phyloP scores from a whole-genome alignment of 2,113 vertebrate genomes.

The Nesoenas mayeri region DNA sequence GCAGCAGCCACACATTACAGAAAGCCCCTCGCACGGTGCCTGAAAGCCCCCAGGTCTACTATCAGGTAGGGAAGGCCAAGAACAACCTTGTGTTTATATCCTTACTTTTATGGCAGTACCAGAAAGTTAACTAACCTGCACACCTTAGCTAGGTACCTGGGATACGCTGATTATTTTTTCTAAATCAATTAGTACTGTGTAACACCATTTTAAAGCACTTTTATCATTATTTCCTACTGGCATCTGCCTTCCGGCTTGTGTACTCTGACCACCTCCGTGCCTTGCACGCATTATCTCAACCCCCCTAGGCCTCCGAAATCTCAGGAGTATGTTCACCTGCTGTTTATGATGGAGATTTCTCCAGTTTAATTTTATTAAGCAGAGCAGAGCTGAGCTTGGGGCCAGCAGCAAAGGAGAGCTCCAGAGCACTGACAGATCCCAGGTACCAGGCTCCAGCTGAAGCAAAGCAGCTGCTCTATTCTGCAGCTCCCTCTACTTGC shows the following conservation, averaged over 20 bases:
- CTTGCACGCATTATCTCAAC: neutral
- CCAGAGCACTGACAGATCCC: neutral
- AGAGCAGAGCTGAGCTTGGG: neutral
- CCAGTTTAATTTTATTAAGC: neutral
- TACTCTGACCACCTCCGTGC: neutral
- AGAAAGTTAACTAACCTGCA: neutral
- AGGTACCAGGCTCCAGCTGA: neutral
- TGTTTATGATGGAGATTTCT: neutral
- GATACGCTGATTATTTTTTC: neutral
- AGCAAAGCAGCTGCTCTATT: slow-evolving; percentile 37
- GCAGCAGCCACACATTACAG: neutral
- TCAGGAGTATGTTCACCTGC: neutral
- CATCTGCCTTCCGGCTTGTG: neutral
- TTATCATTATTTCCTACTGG: neutral
- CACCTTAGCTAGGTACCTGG: neutral
- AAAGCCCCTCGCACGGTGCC: neutral
- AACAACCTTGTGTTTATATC: neutral
- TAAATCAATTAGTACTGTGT: neutral
- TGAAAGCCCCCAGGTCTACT: neutral
- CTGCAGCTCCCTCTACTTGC: slow-evolving; percentile 65
- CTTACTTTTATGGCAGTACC: neutral
- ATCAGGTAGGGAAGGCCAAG: neutral
- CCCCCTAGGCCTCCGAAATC: neutral
- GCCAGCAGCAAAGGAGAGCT: neutral
- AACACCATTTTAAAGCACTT: neutral